These are phyloP conservation scores for Scartelaos histophorus DNA, from an alignment of 2,113 vertebrate genomes.

Conservation along the genomic window DNA sequence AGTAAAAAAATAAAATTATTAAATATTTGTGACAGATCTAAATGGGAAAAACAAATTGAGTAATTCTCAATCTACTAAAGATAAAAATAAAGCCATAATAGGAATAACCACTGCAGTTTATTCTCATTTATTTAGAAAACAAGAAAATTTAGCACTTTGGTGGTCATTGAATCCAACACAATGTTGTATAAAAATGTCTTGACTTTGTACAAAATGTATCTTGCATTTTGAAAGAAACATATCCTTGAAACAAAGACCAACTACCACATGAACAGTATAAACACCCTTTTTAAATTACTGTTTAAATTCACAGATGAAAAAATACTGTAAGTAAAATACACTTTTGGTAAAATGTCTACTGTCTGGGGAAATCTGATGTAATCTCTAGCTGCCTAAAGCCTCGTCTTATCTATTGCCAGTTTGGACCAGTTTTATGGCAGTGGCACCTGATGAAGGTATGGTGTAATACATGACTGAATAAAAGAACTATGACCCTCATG, in stretches of 20 bases:
- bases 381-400: slow-evolving; percentile 46
- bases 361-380: background rate
- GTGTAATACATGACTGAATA: slow-evolving; percentile 2
- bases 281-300: background rate
- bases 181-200: slow-evolving; percentile 26
- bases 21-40: too few species aligned
- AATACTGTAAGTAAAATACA: slow-evolving; percentile 13
- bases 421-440: background rate
- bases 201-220: slow-evolving; percentile 34
- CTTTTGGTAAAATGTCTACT: background rate
- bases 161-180: slow-evolving; percentile 9
- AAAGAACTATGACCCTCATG: background rate
- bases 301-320: slow-evolving; percentile 10
- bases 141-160: slow-evolving; percentile 8
- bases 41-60: too few species aligned
- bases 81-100: background rate
- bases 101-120: background rate
- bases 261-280: background rate
- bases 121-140: slow-evolving; percentile 63
- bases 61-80: background rate
- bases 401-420: slow-evolving; percentile 9
- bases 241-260: background rate
- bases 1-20: too few species aligned
- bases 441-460: background rate
- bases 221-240: background rate